These are phyloP conservation scores for Saccostrea cuccullata DNA, from an alignment of 1,140 invertebrate genomes.

Conservation along the genomic window DNA sequence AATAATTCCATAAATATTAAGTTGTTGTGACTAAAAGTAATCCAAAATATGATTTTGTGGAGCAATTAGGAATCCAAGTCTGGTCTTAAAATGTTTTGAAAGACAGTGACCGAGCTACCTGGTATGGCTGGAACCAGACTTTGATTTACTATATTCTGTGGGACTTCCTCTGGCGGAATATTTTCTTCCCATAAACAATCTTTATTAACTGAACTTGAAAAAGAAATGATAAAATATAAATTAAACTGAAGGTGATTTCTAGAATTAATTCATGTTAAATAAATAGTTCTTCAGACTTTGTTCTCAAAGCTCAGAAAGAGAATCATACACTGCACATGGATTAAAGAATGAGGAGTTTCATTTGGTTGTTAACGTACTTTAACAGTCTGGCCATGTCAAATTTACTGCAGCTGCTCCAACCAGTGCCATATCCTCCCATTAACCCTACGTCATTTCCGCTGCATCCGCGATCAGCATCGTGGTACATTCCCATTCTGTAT, in stretches of 20 bases:
- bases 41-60: too few relatives aligned
- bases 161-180: background rate
- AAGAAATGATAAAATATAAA: background rate
- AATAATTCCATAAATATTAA: too few relatives aligned
- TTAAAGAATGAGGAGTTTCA: too few relatives aligned
- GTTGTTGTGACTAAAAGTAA: too few relatives aligned
- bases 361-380: background rate
- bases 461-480: conserved; percentile 37
- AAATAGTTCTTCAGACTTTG: background rate
- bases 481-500: conserved; percentile 43
- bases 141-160: background rate
- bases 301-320: too few relatives aligned
- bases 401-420: conserved; percentile 44
- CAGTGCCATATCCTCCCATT: conserved; percentile 42
- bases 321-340: too few relatives aligned
- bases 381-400: conserved; percentile 10
- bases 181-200: conserved; percentile 22
- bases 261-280: background rate
- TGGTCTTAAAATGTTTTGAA: background rate
- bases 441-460: conserved; percentile 12
- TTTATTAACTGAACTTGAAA: conserved; percentile 10
- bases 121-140: background rate
- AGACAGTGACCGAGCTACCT: background rate
- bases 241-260: background rate
- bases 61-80: too few relatives aligned